Percentiles rank a stretch among this genome's conserved stretches.
Evolutionary conservation across 2,113 vertebrate genomes (phyloP).

Genomic region (Brachypodius melanocephalos): DNA sequence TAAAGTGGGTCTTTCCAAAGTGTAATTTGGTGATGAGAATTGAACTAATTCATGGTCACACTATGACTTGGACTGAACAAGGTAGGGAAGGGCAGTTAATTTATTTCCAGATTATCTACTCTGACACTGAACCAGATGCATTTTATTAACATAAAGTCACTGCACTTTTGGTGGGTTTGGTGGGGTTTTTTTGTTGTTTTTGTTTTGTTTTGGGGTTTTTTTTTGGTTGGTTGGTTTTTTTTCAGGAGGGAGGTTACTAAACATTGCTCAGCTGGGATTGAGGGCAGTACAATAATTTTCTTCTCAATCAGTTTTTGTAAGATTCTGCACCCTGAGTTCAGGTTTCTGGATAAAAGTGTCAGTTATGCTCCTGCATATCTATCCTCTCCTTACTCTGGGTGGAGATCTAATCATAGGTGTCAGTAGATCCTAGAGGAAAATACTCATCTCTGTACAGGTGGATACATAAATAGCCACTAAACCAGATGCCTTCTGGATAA

Average conservation of each 20-base stretch:
- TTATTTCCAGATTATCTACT: background rate
- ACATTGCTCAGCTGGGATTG: accelerated
- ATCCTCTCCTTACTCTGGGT: background rate
- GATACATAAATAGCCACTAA: background rate
- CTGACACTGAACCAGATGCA: background rate
- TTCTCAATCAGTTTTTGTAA: background rate
- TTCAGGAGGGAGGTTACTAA: background rate
- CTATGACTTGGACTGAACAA: background rate
- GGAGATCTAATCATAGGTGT: background rate
- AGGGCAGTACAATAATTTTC: background rate
- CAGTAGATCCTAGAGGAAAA: background rate
- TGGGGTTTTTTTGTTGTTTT: background rate
- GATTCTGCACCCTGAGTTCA: background rate
- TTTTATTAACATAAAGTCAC: background rate
- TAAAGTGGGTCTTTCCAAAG: background rate
- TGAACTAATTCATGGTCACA: background rate
- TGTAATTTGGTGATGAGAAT: background rate
- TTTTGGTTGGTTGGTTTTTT: background rate
- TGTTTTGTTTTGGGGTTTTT: background rate
- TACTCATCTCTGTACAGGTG: background rate
- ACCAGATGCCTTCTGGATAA: background rate
- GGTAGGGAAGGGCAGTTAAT: background rate
- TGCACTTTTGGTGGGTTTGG: accelerated
- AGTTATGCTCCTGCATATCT: background rate
- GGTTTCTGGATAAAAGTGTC: background rate